Percentiles rank a stretch among this genome's conserved stretches.
phyloP scores from a whole-genome alignment of 2,113 vertebrate genomes.

The Ptilonorhynchus violaceus region DNA sequence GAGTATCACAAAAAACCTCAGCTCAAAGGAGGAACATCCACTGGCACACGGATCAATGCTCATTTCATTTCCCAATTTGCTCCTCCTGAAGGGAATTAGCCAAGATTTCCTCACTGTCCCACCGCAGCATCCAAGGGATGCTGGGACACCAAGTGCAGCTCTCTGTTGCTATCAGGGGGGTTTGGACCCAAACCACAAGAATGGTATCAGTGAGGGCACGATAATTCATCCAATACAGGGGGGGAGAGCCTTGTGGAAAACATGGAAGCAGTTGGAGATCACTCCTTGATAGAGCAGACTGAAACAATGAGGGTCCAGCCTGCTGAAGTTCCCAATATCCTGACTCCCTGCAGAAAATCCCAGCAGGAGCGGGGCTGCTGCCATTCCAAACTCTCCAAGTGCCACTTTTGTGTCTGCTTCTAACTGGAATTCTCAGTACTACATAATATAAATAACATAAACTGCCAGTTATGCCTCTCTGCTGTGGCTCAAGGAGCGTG shows the following conservation, averaged over 20 bases:
- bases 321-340: accelerated
- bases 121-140: neutral
- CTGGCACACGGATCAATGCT: neutral
- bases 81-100: neutral
- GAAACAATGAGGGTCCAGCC: neutral
- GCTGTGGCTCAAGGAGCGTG: accelerated
- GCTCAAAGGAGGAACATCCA: neutral
- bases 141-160: neutral
- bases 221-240: neutral
- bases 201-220: too few relatives aligned
- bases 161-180: neutral
- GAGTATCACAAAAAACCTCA: neutral
- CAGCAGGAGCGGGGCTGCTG: neutral
- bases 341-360: neutral
- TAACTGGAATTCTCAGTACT: neutral
- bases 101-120: neutral
- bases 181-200: neutral
- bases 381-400: neutral
- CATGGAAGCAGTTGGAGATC: neutral
- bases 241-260: neutral
- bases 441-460: accelerated
- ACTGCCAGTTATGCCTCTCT: neutral
- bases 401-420: neutral
- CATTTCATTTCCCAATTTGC: neutral
- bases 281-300: neutral